phyloP scores from a whole-genome alignment of 2,113 vertebrate genomes.

The Electrona antarctica region DNA sequence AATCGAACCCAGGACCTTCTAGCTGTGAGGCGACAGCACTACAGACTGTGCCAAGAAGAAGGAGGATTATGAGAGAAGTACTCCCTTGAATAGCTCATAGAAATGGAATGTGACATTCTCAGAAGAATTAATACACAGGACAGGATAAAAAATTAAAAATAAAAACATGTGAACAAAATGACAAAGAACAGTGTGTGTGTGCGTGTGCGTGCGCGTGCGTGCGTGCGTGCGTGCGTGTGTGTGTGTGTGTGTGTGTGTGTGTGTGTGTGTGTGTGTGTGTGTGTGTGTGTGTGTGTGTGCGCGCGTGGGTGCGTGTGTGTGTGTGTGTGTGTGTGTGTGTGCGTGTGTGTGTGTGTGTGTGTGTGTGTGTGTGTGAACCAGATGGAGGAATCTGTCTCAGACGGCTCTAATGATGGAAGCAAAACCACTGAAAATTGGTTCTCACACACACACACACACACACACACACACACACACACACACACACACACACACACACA shows the following conservation, averaged over 20 bases:
- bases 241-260: too few species aligned
- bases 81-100: too few species aligned
- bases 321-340: not conserved
- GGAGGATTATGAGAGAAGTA: too few species aligned
- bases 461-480: not conserved
- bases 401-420: too few species aligned
- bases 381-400: not conserved
- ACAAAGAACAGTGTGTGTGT: not conserved
- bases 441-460: conserved; percentile 9
- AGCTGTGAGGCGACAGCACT: too few species aligned
- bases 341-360: not conserved
- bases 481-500: not conserved
- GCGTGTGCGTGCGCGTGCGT: not conserved
- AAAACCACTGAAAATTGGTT: too few species aligned
- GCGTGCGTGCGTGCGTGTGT: too few species aligned
- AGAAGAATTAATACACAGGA: too few species aligned
- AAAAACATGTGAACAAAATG: too few species aligned
- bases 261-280: conserved; percentile 12
- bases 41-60: too few species aligned
- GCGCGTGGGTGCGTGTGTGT: not conserved
- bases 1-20: too few species aligned
- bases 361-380: not conserved
- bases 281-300: not conserved
- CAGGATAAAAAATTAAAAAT: not conserved
- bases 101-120: too few species aligned